Evolutionary conservation across 2,113 vertebrate genomes (phyloP).

Genomic region (Equus przewalskii): DNA sequence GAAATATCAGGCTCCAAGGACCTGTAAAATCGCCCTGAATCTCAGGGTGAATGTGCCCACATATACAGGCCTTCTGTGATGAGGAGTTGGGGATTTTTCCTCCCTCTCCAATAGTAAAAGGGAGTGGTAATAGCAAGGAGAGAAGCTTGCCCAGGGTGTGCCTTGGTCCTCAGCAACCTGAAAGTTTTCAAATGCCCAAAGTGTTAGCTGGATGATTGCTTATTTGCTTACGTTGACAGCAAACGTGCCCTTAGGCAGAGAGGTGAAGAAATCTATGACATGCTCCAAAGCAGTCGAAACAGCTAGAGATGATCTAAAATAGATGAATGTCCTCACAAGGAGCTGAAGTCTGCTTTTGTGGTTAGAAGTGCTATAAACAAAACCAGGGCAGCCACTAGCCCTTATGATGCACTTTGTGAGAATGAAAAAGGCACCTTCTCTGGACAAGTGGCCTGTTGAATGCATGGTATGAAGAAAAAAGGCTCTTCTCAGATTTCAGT

Average conservation of each 20-base stretch:
- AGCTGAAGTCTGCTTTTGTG: neutral
- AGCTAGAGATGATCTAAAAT: neutral
- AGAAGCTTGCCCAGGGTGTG: neutral
- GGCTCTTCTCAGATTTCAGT: neutral
- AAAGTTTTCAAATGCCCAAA: neutral
- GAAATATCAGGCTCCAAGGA: neutral
- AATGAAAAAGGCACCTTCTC: neutral
- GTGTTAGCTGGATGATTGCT: neutral
- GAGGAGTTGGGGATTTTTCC: neutral
- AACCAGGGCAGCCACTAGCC: neutral
- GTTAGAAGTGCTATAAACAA: neutral
- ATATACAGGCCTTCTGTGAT: neutral
- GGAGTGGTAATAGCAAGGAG: neutral
- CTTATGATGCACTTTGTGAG: neutral
- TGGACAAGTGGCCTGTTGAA: neutral
- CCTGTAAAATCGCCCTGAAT: neutral
- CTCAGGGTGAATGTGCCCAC: neutral
- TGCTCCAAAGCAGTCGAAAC: neutral
- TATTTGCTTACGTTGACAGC: neutral
- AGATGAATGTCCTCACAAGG: neutral
- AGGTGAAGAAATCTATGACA: neutral
- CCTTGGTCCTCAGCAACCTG: neutral
- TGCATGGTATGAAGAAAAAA: neutral
- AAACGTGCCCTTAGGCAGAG: neutral
- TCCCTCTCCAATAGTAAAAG: neutral